Percentiles rank a stretch among this genome's conserved stretches.
These are phyloP conservation scores for Cosmopolites sordidus DNA, from an alignment of 2,888 invertebrate species.

Conservation along the genomic window DNA sequence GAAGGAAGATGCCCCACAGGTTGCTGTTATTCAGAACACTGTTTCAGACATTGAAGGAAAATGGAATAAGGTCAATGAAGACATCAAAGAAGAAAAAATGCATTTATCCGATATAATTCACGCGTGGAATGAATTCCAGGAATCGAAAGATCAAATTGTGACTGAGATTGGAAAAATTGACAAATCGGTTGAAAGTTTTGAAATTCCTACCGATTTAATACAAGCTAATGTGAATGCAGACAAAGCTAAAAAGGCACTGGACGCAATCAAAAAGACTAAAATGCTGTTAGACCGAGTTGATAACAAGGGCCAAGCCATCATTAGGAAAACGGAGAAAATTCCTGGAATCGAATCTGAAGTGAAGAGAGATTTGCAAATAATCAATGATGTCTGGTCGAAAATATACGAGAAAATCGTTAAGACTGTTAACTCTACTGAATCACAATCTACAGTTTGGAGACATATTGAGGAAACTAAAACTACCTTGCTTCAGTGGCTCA, in stretches of 20 bases:
- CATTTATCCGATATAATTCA: constrained; percentile 69
- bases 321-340: constrained; percentile 65
- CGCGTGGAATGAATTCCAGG: constrained; percentile 71
- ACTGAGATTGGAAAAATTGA: constrained; percentile 67
- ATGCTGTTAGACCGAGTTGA: constrained; percentile 73
- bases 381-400: constrained; percentile 67
- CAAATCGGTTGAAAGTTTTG: constrained; percentile 60
- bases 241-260: constrained; percentile 71
- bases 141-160: constrained; percentile 65
- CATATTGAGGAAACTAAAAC: constrained; percentile 84
- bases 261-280: constrained; percentile 71
- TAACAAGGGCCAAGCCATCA: constrained; percentile 66
- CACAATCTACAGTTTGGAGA: constrained; percentile 88
- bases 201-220: constrained; percentile 66
- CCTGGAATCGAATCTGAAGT: constrained; percentile 61
- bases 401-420: constrained; percentile 68
- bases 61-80: constrained; percentile 75
- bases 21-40: constrained; percentile 75
- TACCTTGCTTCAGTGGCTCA: constrained; percentile 78
- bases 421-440: constrained; percentile 75
- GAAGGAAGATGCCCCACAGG: constrained; percentile 76
- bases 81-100: constrained; percentile 68
- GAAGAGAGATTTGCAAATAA: constrained; percentile 57
- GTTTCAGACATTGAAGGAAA: constrained; percentile 72
- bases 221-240: constrained; percentile 69